Base-by-base conservation (phyloP, 30 jellyfish, hydroid and myxozoan species). In the Turritopsis rubra region DNA sequence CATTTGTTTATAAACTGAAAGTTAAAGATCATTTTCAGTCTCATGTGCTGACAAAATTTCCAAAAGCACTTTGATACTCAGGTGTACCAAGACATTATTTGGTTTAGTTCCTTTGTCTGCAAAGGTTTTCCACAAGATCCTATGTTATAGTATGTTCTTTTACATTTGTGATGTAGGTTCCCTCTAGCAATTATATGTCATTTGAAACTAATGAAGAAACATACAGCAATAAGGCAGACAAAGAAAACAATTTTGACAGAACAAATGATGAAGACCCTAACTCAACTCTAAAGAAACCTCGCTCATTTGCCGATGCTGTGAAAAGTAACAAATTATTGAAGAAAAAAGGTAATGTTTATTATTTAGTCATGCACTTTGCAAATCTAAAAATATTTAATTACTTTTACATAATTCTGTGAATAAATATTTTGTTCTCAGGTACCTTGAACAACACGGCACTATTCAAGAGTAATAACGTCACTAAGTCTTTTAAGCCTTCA, bases 271-370 rank as follows among this genome's bases (percentile, higher is more conserved):
- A 74, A 23, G 82, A 74, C 18, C 30, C 18, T 29, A n/a, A 81
- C 23, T 25, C 29, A 66, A 17, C 25, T 16, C 26, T 82, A 21
- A 76, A 82, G 66, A 68, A 82, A 52, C 88, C 88, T 21, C 70
- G 71, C 26, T 82, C 88, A 3, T 82, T 82, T 82, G 88, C 88
- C 17, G 88, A 82, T 65, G 88, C 88, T 82, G 85, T 82, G n/a
- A 82, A 82, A 71, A 66, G 71, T 3, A 82, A 71, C 54, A 82
- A 82, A 71, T 21, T 80, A 9, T 52, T 28, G 75, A 23, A 54
- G 88, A 82, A 82, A 71, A 53, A 80, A 22, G 65, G 65, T 23
- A 41, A n/a, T n/a, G n/a, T n/a, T n/a, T n/a, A n/a, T n/a, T n/a
- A n/a, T n/a, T n/a, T n/a, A n/a, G n/a, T n/a, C n/a, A n/a, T n/a